A percentile compares a stretch with the other conserved stretches of the same genome.
Evolutionary conservation across 2,797 vertebrate species (phyloP).

Genomic region (Myotis findleyi): DNA sequence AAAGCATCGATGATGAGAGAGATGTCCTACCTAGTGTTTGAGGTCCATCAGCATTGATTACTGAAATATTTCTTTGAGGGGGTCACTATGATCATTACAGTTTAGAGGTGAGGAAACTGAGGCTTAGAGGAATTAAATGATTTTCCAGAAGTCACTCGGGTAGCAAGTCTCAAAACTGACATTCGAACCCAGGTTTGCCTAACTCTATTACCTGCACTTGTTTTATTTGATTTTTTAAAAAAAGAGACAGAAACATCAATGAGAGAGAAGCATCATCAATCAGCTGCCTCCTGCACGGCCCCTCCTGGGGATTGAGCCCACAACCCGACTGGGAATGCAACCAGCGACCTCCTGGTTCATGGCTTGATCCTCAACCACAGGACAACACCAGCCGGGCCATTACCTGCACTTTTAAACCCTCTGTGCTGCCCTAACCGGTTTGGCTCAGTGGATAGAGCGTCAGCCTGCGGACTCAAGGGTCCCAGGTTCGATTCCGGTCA

Average conservation of each 20-base stretch:
- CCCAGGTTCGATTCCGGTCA: too few relatives aligned
- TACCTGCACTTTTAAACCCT: not conserved
- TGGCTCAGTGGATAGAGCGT: too few relatives aligned
- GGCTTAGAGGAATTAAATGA: not conserved
- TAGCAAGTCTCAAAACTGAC: not conserved
- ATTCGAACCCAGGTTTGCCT: not conserved
- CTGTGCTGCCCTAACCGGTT: too few relatives aligned
- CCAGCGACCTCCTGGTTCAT: not conserved
- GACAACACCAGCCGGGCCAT: not conserved
- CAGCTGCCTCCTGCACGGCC: not conserved
- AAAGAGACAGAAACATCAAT: not conserved
- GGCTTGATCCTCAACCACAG: not conserved
- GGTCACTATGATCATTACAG: not conserved
- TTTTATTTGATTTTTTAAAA: not conserved
- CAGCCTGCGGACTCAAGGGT: too few relatives aligned
- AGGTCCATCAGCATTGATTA: not conserved
- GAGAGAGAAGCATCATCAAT: not conserved
- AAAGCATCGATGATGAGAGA: too few relatives aligned
- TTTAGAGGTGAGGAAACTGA: not conserved
- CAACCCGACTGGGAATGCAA: not conserved
- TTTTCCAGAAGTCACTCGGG: not conserved
- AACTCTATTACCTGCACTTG: not conserved
- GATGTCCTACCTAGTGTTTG: not conserved
- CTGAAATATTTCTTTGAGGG: not conserved
- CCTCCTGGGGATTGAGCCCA: not conserved